Percentiles rank a stretch among this genome's conserved stretches.
Conservation (phyloP, 2,888 invertebrate species). For the Blastobasis lacticolella region DNA sequence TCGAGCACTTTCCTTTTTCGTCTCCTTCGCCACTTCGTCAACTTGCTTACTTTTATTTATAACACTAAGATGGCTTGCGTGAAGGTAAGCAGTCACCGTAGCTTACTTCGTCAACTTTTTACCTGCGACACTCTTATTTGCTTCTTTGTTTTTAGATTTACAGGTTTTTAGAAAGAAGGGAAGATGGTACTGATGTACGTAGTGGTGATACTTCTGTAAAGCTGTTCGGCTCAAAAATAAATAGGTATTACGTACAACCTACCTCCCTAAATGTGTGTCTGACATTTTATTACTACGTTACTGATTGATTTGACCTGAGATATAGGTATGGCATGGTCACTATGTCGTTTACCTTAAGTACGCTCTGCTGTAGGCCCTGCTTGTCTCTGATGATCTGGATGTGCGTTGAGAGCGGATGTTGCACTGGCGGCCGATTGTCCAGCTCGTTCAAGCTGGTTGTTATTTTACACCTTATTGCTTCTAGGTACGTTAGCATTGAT, state of each 20-base stretch:
- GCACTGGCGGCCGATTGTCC: conserved; percentile 83
- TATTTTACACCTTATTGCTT: conserved; percentile 92
- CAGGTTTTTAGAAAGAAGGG: too few species aligned
- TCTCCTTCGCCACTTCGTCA: too few species aligned
- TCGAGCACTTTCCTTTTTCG: background rate
- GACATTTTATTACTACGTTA: background rate
- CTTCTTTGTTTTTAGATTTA: too few species aligned
- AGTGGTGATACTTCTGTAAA: too few species aligned
- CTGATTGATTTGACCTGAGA: background rate
- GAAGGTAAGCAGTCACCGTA: too few species aligned
- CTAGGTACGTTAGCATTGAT: conserved; percentile 93
- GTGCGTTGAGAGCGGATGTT: conserved; percentile 89
- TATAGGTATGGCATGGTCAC: background rate
- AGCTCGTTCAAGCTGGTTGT: conserved; percentile 87
- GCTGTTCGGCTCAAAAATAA: too few species aligned
- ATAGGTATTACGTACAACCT: background rate
- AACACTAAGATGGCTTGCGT: too few species aligned
- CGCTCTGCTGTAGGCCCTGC: conserved; percentile 90
- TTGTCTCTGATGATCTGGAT: conserved; percentile 92
- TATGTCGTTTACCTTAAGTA: conserved; percentile 79
- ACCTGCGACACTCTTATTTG: too few species aligned
- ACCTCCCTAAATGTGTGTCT: background rate
- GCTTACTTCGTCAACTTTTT: too few species aligned
- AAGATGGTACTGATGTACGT: too few species aligned
- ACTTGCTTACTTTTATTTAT: too few species aligned